phyloP scores from a whole-genome alignment of 2,888 invertebrate genomes.

The Acronicta leporina region DNA sequence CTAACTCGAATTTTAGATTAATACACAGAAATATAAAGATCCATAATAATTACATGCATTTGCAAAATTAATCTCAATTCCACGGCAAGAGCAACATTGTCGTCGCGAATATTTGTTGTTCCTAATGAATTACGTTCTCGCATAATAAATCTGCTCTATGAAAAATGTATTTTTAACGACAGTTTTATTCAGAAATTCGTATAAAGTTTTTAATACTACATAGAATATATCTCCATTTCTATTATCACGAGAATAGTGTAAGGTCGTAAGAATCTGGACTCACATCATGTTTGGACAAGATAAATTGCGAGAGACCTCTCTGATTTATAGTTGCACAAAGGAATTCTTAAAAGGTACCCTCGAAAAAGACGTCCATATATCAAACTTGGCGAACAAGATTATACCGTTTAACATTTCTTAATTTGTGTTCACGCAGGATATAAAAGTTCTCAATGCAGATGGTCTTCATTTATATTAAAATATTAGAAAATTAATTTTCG shows the following conservation, averaged over 20 bases:
- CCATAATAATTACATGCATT: too few species aligned
- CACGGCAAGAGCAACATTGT: constrained; percentile 20
- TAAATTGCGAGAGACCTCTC: constrained; percentile 67
- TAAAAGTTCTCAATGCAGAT: constrained; percentile 45
- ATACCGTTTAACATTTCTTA: constrained; percentile 49
- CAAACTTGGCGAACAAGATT: constrained; percentile 68
- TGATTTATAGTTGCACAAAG: constrained; percentile 72
- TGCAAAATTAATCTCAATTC: not conserved
- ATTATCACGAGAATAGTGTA: constrained; percentile 44
- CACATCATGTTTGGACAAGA: constrained; percentile 64
- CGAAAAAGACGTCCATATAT: constrained; percentile 62
- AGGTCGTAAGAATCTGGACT: constrained; percentile 38
- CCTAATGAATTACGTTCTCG: constrained; percentile 33
- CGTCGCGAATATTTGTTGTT: not conserved
- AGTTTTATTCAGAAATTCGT: constrained; percentile 12
- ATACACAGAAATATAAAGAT: too few species aligned
- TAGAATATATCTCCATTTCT: constrained; percentile 26
- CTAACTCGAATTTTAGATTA: not conserved
- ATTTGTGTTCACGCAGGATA: constrained; percentile 42
- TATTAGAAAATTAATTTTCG: not conserved
- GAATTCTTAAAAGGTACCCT: constrained; percentile 59
- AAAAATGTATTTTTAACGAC: constrained; percentile 58
- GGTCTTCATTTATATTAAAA: constrained; percentile 34
- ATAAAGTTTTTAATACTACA: constrained; percentile 42
- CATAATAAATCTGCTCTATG: constrained; percentile 29